Percentiles rank a stretch among this genome's conserved stretches.
Evolutionary conservation across 2,888 invertebrate species (phyloP).

Genomic region (Lithodes maja): DNA sequence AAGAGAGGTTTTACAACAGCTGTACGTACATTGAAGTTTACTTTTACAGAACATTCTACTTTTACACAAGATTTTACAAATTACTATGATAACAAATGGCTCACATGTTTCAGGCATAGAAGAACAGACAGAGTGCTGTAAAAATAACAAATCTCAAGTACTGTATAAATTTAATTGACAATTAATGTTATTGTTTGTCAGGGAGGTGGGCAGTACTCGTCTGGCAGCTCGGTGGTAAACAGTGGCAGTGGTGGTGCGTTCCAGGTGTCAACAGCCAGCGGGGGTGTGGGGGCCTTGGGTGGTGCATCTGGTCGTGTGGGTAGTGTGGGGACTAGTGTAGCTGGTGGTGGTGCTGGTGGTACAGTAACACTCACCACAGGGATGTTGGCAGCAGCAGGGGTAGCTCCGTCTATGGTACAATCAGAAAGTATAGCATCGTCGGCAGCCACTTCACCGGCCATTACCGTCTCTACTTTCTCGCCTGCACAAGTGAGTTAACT

Average conservation of each 20-base stretch:
- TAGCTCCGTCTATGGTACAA: slow-evolving; percentile 44
- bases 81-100: no score
- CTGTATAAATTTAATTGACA: background rate
- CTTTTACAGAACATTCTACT: no score
- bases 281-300: slow-evolving; percentile 32
- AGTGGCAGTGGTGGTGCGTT: slow-evolving; percentile 16
- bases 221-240: slow-evolving; percentile 19
- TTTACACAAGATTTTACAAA: no score
- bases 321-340: slow-evolving; percentile 31
- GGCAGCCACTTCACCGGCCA: slow-evolving; percentile 31
- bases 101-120: no score
- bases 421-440: slow-evolving; percentile 37
- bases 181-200: background rate
- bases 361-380: slow-evolving; percentile 40
- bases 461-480: slow-evolving; percentile 52
- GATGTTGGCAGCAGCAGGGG: slow-evolving; percentile 48
- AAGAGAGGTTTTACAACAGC: no score
- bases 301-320: slow-evolving; percentile 22
- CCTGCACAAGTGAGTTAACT: slow-evolving; percentile 49
- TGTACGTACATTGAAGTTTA: no score
- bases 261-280: slow-evolving; percentile 35
- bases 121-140: no score
- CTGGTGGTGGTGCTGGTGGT: slow-evolving; percentile 24
- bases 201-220: slow-evolving; percentile 53
- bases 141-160: background rate